phyloP scores from a whole-genome alignment of 1,140 invertebrate genomes.

The Eurytemora carolleeae region DNA sequence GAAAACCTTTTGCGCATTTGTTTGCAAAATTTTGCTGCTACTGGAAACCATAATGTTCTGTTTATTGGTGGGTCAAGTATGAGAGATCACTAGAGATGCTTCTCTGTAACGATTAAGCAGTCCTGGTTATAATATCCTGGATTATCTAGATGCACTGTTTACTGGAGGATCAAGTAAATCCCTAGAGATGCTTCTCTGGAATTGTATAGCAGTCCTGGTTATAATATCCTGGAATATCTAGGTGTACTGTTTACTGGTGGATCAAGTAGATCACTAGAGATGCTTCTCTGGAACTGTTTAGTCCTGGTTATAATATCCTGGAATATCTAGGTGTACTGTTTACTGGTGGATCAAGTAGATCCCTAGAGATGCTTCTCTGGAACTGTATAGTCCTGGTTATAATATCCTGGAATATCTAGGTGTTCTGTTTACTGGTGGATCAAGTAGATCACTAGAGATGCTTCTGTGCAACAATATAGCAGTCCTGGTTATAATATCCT shows the following conservation, averaged over 20 bases:
- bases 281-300: slow-evolving; percentile 30
- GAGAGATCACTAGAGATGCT: too few species aligned
- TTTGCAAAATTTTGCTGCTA: too few species aligned
- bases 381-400: slow-evolving; percentile 29
- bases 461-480: slow-evolving; percentile 30
- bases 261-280: slow-evolving; percentile 18
- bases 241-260: too few species aligned
- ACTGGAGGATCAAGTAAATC: slow-evolving; percentile 18
- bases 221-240: too few species aligned
- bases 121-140: too few species aligned
- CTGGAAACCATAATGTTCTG: too few species aligned
- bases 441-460: slow-evolving; percentile 19
- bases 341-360: slow-evolving; percentile 17
- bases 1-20: too few species aligned
- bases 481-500: slow-evolving; percentile 28
- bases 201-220: slow-evolving; percentile 27
- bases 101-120: too few species aligned
- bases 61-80: too few species aligned
- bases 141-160: too few species aligned
- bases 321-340: too few species aligned
- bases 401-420: too few species aligned
- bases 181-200: slow-evolving; percentile 27
- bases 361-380: slow-evolving; percentile 26
- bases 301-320: slow-evolving; percentile 28
- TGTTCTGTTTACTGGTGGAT: slow-evolving; percentile 18